Evolutionary conservation across 2,888 invertebrate species (phyloP).

Genomic region (Noctua janthe): DNA sequence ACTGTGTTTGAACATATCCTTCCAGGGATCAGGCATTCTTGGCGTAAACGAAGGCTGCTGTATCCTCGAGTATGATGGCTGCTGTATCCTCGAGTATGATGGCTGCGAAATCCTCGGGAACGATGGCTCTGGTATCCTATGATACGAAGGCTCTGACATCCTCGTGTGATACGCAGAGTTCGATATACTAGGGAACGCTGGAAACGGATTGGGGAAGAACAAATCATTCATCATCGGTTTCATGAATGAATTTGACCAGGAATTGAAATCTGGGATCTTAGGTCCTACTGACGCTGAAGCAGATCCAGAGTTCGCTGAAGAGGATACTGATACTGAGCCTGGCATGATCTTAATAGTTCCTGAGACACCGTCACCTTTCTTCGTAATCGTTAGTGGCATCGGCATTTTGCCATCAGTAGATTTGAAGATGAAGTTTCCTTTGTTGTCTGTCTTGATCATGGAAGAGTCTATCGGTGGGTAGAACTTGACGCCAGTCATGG

Average conservation of each 20-base stretch:
- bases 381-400: constrained; percentile 71
- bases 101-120: constrained; percentile 50
- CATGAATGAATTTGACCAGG: constrained; percentile 63
- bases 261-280: constrained; percentile 44
- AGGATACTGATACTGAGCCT: constrained; percentile 77
- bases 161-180: constrained; percentile 58
- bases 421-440: constrained; percentile 62
- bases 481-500: constrained; percentile 77
- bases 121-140: constrained; percentile 42
- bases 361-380: constrained; percentile 74
- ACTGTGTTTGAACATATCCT: constrained; percentile 69
- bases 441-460: constrained; percentile 60
- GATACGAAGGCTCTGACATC: constrained; percentile 69
- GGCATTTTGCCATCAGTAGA: constrained; percentile 61
- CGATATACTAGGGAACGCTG: constrained; percentile 66
- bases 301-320: constrained; percentile 73
- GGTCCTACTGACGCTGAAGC: constrained; percentile 55
- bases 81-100: constrained; percentile 62
- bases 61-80: constrained; percentile 69
- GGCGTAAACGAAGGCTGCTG: constrained; percentile 70
- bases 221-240: constrained; percentile 62
- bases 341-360: constrained; percentile 78
- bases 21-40: constrained; percentile 64
- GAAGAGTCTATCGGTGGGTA: constrained; percentile 69
- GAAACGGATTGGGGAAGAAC: constrained; percentile 64